Conservation (phyloP, 1,140 invertebrate species). For the Anastrepha obliqua region DNA sequence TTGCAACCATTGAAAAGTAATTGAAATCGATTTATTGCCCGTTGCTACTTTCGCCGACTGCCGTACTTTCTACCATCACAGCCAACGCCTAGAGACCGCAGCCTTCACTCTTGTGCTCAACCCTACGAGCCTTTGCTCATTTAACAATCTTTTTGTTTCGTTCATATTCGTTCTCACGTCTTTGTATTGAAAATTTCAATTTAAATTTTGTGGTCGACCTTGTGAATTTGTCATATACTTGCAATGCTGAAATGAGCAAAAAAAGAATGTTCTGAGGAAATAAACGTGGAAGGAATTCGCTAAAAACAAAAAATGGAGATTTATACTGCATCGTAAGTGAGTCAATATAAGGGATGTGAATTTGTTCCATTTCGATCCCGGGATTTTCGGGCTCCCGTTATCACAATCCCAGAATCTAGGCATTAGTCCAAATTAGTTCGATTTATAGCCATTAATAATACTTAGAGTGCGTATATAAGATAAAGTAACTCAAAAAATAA, state of each 20-base stretch:
- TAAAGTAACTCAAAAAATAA: too few species aligned
- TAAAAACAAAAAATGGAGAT: background rate
- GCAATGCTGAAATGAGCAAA: background rate
- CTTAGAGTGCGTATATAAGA: too few species aligned
- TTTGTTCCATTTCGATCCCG: too few species aligned
- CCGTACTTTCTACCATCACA: background rate
- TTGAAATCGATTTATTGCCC: slow-evolving; percentile 28
- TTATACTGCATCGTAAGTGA: background rate
- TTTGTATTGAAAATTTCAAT: slow-evolving; percentile 20
- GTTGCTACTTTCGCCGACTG: slow-evolving; percentile 12
- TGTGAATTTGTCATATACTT: slow-evolving; percentile 33
- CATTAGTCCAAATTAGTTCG: too few species aligned
- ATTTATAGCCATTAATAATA: too few species aligned
- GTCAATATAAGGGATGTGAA: too few species aligned
- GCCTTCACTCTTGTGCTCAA: background rate
- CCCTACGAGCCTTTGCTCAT: background rate
- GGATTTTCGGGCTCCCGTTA: too few species aligned
- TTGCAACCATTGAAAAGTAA: slow-evolving; percentile 24
- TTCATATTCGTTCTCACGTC: background rate
- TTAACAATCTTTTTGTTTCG: background rate
- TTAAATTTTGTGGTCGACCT: slow-evolving; percentile 53
- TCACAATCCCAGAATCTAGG: too few species aligned
- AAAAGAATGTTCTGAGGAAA: background rate
- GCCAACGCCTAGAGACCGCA: background rate
- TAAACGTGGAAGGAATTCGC: background rate